Evolutionary conservation across 2,113 vertebrate species (phyloP), one percentile per base, ranked within the genome.

Genomic region (Oncorhynchus masou): DNA sequence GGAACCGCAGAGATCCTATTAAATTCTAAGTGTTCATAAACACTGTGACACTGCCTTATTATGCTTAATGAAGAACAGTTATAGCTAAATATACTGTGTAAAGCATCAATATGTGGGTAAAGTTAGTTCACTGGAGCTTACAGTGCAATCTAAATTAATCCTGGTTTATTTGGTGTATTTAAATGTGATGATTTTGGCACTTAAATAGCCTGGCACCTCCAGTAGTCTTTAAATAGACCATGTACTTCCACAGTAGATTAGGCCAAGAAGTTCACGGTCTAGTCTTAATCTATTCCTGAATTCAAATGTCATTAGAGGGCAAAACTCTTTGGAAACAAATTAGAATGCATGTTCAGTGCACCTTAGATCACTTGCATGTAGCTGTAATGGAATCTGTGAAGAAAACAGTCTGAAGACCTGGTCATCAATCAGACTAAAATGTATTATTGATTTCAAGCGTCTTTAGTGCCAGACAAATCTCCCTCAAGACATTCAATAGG

Each of bases 341-440:
- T 34, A 34, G 31, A 34, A 34, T 34, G 31, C 31, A 34, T 6
- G 7, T 34, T 34, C 31, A 34, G 31, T 34, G 31, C 6, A 34
- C 31, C 31, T 34, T 34, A 34, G 31, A 64, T 34, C 5, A 34
- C 6, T 34, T 34, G 31, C 31, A 68, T 74, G 24, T 57, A 68
- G 31, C 6, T 74, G 45, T 75, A 75, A 77, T 72, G 5, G 22
- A 73, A 81, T 77, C 1, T 70, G 3, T 81, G 19, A 22, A 34
- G 31, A 34, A 34, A 34, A 5, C 31, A 31, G 31, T 31, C 20
- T 20, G 8, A 5, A 59, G 57, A 20, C 57, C 15, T 59, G 57
- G 57, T 59, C 3, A 59, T 31, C 31, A 20, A 59, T 31, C 31
- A 20, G 16, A 59, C 16, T 19, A 13, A 59, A 59, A 59, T 59